Conservation (phyloP, 92 coral and sea anemone genomes). For the Zoanthus sansibaricus region DNA sequence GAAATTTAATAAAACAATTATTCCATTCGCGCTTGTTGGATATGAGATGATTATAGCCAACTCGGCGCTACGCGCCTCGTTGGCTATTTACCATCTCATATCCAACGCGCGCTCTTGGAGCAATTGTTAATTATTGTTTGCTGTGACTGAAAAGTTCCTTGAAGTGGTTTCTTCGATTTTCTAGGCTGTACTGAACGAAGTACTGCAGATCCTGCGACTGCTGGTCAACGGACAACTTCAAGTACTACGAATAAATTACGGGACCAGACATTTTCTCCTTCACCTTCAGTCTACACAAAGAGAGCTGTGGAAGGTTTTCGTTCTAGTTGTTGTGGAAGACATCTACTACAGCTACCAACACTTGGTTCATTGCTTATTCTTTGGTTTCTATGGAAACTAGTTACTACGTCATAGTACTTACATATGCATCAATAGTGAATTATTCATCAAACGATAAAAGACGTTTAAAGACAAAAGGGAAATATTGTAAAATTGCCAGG, state of each 20-base stretch:
- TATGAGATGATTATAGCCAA: too few relatives aligned
- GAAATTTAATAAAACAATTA: too few relatives aligned
- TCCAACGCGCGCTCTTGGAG: too few relatives aligned
- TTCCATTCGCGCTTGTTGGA: too few relatives aligned
- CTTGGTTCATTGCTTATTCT: background rate
- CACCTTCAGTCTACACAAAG: background rate
- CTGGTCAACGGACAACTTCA: background rate
- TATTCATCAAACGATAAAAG: background rate
- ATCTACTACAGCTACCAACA: background rate
- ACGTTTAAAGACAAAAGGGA: background rate
- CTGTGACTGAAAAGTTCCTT: background rate
- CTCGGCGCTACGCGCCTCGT: too few relatives aligned
- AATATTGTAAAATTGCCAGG: background rate
- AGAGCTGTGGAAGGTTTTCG: background rate
- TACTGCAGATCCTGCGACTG: background rate
- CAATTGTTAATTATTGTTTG: background rate
- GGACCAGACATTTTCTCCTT: background rate
- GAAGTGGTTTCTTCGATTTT: background rate
- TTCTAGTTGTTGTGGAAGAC: background rate
- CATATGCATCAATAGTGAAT: background rate
- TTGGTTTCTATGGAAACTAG: background rate
- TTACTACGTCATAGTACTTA: background rate
- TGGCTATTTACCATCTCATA: too few relatives aligned
- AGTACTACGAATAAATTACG: background rate
- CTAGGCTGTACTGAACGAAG: slow-evolving; percentile 19